Base-by-base conservation (phyloP, 35 echinoderm and acorn worm genomes). In the Strongylocentrotus purpuratus region DNA sequence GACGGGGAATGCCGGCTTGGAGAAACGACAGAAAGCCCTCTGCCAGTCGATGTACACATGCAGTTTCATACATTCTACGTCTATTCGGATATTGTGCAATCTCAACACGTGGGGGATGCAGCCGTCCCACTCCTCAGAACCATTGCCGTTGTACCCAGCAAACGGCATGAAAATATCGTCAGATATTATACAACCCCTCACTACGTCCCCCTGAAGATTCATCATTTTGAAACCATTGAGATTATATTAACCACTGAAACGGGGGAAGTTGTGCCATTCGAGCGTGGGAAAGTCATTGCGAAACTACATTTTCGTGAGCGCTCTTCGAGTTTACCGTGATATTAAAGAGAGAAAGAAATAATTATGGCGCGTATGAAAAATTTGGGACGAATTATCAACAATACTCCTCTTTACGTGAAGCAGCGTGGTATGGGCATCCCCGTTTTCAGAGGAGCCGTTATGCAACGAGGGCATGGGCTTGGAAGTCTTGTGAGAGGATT, bases 291-390 rank as follows among this genome's bases (percentile, higher is more conserved):
- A 35, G 59, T 96, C 33, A 90, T 94, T 5, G 86, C 70, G 28
- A 96, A 94, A 92, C 85, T 97, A 47, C 95, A 95, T 48, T 98
- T 98, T 86, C 89, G 94, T 8, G 71, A 95, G 91, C 95, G 94
- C 45, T 94, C 95, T 55, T 59, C 97, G 5, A 33, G 88, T 60
- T 60, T 98, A 45, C 48, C 96, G 47, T 98, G 47, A 94, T 71
- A 9, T 4, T 22, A 7, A 20, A 22, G 85, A 2, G 52, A 10
- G 11, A 6, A 20, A 6, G 20, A n/a, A 28, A 6, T 18, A 4
- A 28, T 6, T 59, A 96, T 52, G 71, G 45, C 45, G 46, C 33
- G 46, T 15, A 35, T 31, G 14, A 94, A 46, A 33, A 45, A 22
- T 9, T 89, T 89, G 45, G 33, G 33, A 33, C 32, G 87, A 33